phyloP scores from a whole-genome alignment of 2,888 invertebrate genomes.

The Willowsia nigromaculata region DNA sequence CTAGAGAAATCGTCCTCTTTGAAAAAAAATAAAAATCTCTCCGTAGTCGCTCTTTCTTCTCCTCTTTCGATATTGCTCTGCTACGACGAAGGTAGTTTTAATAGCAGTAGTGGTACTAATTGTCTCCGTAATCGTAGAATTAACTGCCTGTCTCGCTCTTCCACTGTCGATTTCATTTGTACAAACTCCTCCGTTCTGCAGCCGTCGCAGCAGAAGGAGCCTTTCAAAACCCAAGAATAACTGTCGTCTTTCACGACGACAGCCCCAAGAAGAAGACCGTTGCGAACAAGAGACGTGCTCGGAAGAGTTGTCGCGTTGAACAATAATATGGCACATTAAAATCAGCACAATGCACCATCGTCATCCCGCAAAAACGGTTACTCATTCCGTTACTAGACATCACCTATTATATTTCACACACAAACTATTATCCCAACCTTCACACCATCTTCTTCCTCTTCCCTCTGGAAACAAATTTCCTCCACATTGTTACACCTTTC shows the following conservation, averaged over 20 bases:
- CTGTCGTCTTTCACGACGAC: not conserved
- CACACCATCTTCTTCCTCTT: too few species aligned
- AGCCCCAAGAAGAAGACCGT: not conserved
- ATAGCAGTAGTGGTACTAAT: conserved; percentile 1
- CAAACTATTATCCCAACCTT: too few species aligned
- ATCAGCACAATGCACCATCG: conserved; percentile 40
- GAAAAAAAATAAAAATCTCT: not conserved
- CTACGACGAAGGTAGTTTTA: conserved; percentile 55
- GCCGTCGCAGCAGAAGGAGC: conserved; percentile 56
- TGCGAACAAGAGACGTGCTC: too few species aligned
- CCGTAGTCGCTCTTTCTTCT: not conserved
- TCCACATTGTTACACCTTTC: too few species aligned
- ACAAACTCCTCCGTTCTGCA: conserved; percentile 51
- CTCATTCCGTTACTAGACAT: not conserved
- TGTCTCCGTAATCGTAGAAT: not conserved
- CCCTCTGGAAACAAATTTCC: too few species aligned
- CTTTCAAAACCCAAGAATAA: not conserved
- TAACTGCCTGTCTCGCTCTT: conserved; percentile 18
- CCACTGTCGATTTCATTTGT: conserved; percentile 69
- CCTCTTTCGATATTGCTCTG: not conserved
- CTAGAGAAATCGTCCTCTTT: too few species aligned
- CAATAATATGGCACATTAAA: conserved; percentile 39
- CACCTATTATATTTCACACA: too few species aligned
- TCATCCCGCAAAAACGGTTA: not conserved
- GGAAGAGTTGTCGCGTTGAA: not conserved